Evolutionary conservation across 2,888 invertebrate genomes (phyloP).

Genomic region (Eristalis arbustorum): DNA sequence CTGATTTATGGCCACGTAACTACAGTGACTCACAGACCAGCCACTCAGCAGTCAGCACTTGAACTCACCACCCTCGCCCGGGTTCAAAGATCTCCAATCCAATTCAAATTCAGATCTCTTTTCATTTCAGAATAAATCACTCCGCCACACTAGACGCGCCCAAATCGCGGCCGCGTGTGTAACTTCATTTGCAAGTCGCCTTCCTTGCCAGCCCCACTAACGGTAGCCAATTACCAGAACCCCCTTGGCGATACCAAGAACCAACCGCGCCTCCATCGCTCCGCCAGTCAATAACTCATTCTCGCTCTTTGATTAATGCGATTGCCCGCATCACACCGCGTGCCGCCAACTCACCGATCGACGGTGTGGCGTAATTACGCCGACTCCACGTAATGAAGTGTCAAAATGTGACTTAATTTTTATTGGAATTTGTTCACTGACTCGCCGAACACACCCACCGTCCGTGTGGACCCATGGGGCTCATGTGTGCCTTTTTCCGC

Average conservation of each 20-base stretch:
- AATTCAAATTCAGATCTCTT: not conserved
- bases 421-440: constrained; percentile 32
- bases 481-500: not conserved
- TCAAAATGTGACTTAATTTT: constrained; percentile 66
- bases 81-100: not conserved
- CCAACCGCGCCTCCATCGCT: not conserved
- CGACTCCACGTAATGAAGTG: constrained; percentile 61
- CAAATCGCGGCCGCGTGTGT: constrained; percentile 1
- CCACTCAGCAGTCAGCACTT: no score
- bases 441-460: constrained; percentile 47
- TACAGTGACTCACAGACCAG: no score
- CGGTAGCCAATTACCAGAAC: constrained; percentile 45
- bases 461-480: not conserved
- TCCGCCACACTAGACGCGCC: constrained; percentile 21
- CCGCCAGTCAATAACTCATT: constrained; percentile 49
- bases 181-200: not conserved
- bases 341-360: not conserved
- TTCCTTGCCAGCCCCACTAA: not conserved
- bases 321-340: constrained; percentile 24
- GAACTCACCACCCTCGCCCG: not conserved
- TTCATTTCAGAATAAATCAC: not conserved
- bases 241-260: constrained; percentile 34
- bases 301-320: constrained; percentile 47
- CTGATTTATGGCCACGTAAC: not conserved
- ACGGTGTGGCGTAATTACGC: constrained; percentile 45